A percentile compares a stretch with the other conserved stretches of the same genome.
phyloP scores from a whole-genome alignment of 1,140 invertebrate species.

The Kradibia gibbosae region DNA sequence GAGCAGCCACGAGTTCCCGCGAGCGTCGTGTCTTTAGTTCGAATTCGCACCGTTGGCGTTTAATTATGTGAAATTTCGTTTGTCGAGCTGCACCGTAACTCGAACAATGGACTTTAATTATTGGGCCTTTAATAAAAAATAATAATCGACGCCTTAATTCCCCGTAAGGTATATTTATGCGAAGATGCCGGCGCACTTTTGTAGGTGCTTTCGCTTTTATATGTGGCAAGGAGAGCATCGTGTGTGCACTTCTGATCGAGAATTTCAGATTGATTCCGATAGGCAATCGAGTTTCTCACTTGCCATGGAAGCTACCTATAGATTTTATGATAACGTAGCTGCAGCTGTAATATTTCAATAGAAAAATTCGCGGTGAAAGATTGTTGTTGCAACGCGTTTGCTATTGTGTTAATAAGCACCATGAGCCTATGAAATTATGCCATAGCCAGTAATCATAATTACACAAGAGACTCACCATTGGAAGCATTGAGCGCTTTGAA shows the following conservation, averaged over 20 bases:
- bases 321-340: background rate
- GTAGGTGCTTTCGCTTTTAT: background rate
- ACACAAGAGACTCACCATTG: conserved; percentile 9
- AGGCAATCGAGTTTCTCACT: conserved; percentile 20
- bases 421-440: conserved; percentile 25
- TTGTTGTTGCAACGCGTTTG: background rate
- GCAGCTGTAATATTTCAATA: background rate
- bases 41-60: background rate
- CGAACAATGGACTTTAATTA: conserved; percentile 11
- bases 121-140: background rate
- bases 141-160: conserved; percentile 17
- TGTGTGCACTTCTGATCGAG: background rate
- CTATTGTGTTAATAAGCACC: background rate
- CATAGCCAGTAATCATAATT: background rate
- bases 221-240: background rate
- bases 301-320: background rate
- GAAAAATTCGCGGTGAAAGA: background rate
- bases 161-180: background rate
- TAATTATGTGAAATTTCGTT: conserved; percentile 9
- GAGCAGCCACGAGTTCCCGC: too few species aligned
- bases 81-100: background rate
- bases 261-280: conserved; percentile 26
- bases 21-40: background rate
- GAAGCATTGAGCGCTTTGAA: background rate
- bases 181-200: background rate